phyloP scores from a whole-genome alignment of 92 coral and sea anemone species.

The Palythoa caribaeorum region DNA sequence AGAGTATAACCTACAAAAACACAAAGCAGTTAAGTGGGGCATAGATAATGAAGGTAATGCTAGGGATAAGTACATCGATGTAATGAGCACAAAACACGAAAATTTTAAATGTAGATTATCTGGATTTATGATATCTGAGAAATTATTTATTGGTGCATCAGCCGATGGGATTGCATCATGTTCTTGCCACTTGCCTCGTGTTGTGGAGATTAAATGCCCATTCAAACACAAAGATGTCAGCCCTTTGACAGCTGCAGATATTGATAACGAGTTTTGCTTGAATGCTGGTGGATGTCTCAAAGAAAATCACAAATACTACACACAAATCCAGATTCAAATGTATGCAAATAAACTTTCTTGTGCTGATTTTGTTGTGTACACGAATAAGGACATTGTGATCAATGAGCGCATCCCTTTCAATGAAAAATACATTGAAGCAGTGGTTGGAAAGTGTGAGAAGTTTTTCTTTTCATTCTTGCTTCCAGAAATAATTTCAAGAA shows the following conservation, averaged over 20 bases:
- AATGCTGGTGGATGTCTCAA: conserved; percentile 27
- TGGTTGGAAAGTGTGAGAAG: conserved; percentile 24
- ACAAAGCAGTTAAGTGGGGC: conserved; percentile 26
- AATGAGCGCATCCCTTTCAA: conserved; percentile 28
- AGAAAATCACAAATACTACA: conserved; percentile 46
- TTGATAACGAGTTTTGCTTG: conserved; percentile 25
- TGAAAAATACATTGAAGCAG: conserved; percentile 20
- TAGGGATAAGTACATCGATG: conserved; percentile 11
- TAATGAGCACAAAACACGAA: conserved; percentile 21
- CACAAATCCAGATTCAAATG: conserved; percentile 40
- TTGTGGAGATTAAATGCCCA: conserved; percentile 44
- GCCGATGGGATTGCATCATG: conserved; percentile 41
- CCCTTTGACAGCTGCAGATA: conserved; percentile 26
- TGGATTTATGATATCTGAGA: conserved; percentile 29
- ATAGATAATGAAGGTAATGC: conserved; percentile 19
- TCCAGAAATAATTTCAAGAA: conserved; percentile 16
- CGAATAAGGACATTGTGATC: conserved; percentile 31
- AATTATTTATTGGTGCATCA: conserved; percentile 38
- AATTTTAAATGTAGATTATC: conserved; percentile 3
- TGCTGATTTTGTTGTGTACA: conserved; percentile 30
- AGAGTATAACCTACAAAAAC: conserved; percentile 16
- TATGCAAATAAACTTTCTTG: conserved; percentile 22
- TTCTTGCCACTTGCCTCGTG: conserved; percentile 35
- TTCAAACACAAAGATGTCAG: conserved; percentile 19
- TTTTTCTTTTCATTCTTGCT: conserved; percentile 23